phyloP scores from a whole-genome alignment of 2,888 invertebrate species.

The Digitonthophagus gazella region DNA sequence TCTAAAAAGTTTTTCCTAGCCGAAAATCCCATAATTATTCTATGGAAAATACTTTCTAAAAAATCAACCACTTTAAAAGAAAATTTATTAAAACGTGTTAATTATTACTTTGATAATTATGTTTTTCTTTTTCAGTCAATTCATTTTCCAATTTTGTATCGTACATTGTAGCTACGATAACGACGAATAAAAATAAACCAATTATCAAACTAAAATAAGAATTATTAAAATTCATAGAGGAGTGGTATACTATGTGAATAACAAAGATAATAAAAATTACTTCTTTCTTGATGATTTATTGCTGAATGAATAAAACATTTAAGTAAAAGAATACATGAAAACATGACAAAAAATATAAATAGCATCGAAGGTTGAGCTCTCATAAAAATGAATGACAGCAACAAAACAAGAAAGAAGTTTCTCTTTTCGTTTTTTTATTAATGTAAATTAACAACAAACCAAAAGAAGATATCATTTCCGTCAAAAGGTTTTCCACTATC shows the following conservation, averaged over 20 bases:
- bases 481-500: constrained; percentile 39
- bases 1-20: constrained; percentile 45
- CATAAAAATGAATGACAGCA: too few species aligned
- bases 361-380: too few species aligned
- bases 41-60: constrained; percentile 36
- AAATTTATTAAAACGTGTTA: neutral
- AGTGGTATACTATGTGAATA: neutral
- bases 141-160: constrained; percentile 37
- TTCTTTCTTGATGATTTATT: too few species aligned
- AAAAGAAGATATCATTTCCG: constrained; percentile 45
- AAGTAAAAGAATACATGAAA: too few species aligned
- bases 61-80: constrained; percentile 23
- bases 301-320: too few species aligned
- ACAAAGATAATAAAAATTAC: neutral
- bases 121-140: constrained; percentile 37
- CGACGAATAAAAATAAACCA: constrained; percentile 40
- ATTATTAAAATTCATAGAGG: neutral
- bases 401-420: too few species aligned
- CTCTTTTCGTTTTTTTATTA: neutral
- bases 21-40: constrained; percentile 43
- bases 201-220: constrained; percentile 42
- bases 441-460: constrained; percentile 38
- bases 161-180: constrained; percentile 44
- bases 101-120: constrained; percentile 18
- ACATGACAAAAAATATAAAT: too few species aligned